A percentile compares a stretch with the other conserved stretches of the same genome.
Evolutionary conservation across 2,888 invertebrate species (phyloP).

Genomic region (Antheraea yamamai): DNA sequence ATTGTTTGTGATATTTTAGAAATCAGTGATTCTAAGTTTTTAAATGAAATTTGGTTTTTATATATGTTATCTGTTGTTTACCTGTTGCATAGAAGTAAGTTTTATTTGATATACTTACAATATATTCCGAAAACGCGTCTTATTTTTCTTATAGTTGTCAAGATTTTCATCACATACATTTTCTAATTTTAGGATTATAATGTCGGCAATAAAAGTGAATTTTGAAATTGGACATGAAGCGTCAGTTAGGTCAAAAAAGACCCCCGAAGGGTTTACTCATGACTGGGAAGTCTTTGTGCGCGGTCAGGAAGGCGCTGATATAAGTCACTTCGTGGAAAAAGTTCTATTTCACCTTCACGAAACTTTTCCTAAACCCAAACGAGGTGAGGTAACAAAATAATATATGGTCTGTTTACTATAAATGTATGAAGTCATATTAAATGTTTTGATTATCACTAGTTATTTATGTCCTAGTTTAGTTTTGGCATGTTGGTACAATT

Average conservation of each 20-base stretch:
- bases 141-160: slow-evolving; percentile 39
- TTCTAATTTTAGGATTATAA: slow-evolving; percentile 48
- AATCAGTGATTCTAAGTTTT: slow-evolving; percentile 46
- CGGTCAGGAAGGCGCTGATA: slow-evolving; percentile 92
- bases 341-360: slow-evolving; percentile 95
- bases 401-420: neutral
- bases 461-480: slow-evolving; percentile 25
- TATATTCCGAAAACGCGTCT: slow-evolving; percentile 29
- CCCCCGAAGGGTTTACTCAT: slow-evolving; percentile 96
- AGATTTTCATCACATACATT: slow-evolving; percentile 28
- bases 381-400: slow-evolving; percentile 83
- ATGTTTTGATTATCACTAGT: slow-evolving; percentile 19
- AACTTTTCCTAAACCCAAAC: slow-evolving; percentile 94
- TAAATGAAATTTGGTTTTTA: slow-evolving; percentile 41
- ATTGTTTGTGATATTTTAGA: slow-evolving; percentile 47
- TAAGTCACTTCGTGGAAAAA: slow-evolving; percentile 95
- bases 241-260: slow-evolving; percentile 89
- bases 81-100: slow-evolving; percentile 44
- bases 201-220: slow-evolving; percentile 84
- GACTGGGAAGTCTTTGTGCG: slow-evolving; percentile 98
- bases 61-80: slow-evolving; percentile 30
- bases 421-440: slow-evolving; percentile 1
- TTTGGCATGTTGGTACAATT: slow-evolving; percentile 27
- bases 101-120: slow-evolving; percentile 19
- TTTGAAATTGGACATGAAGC: slow-evolving; percentile 97